Conservation (phyloP, 1,140 invertebrate genomes). For the Heliconius congener region DNA sequence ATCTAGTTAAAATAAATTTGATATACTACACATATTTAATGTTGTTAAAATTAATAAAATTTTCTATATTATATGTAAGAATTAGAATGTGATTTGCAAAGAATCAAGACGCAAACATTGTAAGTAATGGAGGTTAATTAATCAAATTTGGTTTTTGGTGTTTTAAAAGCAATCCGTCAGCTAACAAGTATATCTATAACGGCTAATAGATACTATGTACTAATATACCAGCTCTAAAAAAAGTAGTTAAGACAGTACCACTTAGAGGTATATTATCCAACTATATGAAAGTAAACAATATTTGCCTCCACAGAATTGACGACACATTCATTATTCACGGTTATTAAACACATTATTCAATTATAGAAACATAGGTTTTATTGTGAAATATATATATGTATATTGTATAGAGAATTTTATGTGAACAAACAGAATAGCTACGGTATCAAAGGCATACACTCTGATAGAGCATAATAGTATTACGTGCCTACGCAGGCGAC, state of each 20-base stretch:
- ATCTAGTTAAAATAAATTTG: no score
- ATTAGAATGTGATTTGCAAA: no score
- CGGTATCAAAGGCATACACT: constrained; percentile 34
- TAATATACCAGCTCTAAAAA: no score
- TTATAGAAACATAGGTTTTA: constrained; percentile 5
- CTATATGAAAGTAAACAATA: background rate
- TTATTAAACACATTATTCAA: constrained; percentile 5
- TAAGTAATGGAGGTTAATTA: no score
- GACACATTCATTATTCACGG: background rate
- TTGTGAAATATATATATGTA: background rate
- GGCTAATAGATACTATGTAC: no score
- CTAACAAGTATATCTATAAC: no score
- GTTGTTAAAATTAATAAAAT: no score
- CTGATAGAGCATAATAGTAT: constrained; percentile 41
- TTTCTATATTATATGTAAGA: no score
- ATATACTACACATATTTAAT: no score
- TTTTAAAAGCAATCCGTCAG: no score
- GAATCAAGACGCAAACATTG: no score
- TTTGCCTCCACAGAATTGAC: background rate
- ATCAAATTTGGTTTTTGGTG: no score
- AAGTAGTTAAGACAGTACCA: background rate
- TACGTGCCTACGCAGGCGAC: constrained; percentile 62
- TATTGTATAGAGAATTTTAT: background rate
- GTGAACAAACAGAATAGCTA: constrained; percentile 15
- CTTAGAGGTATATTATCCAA: background rate